These are phyloP conservation scores for Chaetogeoica ovagalla DNA, from an alignment of 2,888 invertebrate genomes.

Conservation along the genomic window DNA sequence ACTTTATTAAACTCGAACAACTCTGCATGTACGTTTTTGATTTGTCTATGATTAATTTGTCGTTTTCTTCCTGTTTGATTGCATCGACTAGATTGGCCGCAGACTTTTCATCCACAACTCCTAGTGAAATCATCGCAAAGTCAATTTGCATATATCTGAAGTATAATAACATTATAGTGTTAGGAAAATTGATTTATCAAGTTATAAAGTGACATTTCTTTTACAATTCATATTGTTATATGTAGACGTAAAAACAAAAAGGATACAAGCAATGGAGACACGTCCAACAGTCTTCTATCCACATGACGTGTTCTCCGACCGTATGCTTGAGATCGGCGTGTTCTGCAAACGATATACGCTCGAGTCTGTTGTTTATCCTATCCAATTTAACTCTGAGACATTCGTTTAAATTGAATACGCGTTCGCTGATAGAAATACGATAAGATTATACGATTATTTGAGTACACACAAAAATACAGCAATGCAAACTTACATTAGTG, in stretches of 20 bases:
- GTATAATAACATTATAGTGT: not conserved
- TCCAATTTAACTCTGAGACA: constrained; percentile 24
- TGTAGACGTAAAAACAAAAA: not conserved
- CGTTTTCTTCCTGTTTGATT: constrained; percentile 15
- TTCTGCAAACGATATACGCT: constrained; percentile 35
- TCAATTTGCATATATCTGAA: constrained; percentile 40
- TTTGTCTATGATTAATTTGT: constrained; percentile 17
- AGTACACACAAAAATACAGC: not conserved
- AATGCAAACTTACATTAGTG: constrained; percentile 20
- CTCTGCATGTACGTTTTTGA: constrained; percentile 23
- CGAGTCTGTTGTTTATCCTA: not conserved
- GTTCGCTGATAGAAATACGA: constrained; percentile 12
- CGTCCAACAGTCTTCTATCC: constrained; percentile 44
- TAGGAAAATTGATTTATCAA: not conserved
- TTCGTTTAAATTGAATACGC: not conserved
- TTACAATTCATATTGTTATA: not conserved
- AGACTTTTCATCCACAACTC: constrained; percentile 29
- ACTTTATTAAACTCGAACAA: constrained; percentile 36
- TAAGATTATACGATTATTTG: not conserved
- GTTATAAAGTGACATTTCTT: not conserved
- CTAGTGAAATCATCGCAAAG: constrained; percentile 30
- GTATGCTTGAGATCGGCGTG: constrained; percentile 16
- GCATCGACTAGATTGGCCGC: constrained; percentile 8
- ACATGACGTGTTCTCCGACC: constrained; percentile 23
- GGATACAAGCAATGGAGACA: constrained; percentile 46